These are phyloP conservation scores for Sarcophaga rosellei DNA, from an alignment of 2,888 invertebrate species.

Conservation along the genomic window DNA sequence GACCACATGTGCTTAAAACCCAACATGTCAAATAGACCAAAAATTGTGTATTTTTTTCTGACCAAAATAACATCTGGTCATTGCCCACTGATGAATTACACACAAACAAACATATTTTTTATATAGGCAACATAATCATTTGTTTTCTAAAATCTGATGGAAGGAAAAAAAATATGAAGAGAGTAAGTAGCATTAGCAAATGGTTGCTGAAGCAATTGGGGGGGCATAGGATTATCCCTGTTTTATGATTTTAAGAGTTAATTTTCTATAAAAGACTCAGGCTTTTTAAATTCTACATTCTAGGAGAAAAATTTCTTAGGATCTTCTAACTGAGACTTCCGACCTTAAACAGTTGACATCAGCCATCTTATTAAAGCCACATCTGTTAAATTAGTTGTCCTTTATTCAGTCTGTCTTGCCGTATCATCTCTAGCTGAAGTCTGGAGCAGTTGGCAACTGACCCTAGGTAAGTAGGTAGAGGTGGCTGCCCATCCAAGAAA, in stretches of 20 bases:
- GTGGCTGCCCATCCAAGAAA: no score
- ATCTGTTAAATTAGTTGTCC: no score
- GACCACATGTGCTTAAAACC: slow-evolving; percentile 51
- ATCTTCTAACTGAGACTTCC: background rate
- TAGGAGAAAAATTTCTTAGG: background rate
- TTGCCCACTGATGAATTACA: background rate
- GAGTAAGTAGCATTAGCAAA: no score
- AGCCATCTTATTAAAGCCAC: no score
- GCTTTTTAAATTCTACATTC: no score
- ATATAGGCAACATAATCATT: background rate
- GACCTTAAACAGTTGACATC: no score
- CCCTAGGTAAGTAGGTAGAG: no score
- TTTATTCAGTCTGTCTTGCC: no score
- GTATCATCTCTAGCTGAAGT: no score
- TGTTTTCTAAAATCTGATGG: background rate
- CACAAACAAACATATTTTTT: background rate
- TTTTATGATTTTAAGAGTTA: background rate
- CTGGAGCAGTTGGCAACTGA: no score
- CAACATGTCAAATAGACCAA: slow-evolving; percentile 58
- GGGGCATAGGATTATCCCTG: background rate
- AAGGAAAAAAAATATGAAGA: background rate
- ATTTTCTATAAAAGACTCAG: background rate
- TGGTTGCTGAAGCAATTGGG: no score
- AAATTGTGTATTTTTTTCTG: slow-evolving; percentile 48
- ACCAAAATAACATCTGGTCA: slow-evolving; percentile 39